Percentiles rank a stretch among this genome's conserved stretches.
phyloP scores from a whole-genome alignment of 2,113 vertebrate genomes.

The Bujurquina vittata region DNA sequence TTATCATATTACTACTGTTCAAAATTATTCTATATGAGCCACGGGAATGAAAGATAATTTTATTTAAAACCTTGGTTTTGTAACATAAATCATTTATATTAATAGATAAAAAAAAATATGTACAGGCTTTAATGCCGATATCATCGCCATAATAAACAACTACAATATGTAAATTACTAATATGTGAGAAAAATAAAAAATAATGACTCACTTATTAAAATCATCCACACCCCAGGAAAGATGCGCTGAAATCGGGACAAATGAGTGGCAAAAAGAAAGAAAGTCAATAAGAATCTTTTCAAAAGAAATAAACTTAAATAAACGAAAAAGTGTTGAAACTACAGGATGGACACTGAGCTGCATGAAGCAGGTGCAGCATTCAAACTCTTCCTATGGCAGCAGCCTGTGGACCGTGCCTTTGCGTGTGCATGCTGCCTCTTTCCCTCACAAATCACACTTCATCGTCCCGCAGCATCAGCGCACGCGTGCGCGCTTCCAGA shows the following conservation, averaged over 20 bases:
- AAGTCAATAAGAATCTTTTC: not conserved
- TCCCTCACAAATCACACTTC: conserved; percentile 7
- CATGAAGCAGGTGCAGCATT: not conserved
- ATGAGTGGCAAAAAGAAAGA: not conserved
- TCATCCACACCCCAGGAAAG: conserved; percentile 68
- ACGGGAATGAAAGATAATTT: not conserved
- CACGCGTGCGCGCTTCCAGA: not conserved
- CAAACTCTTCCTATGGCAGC: not conserved
- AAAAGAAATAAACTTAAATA: not conserved
- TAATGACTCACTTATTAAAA: conserved; percentile 75
- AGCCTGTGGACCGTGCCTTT: not conserved
- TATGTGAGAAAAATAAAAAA: not conserved
- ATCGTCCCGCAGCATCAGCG: not conserved
- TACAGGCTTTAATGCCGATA: not conserved
- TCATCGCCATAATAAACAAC: not conserved
- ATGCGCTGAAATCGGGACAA: conserved; percentile 65
- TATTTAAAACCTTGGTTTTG: too few species aligned
- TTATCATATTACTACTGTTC: not conserved
- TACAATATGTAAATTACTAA: not conserved
- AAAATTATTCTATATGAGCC: too few species aligned
- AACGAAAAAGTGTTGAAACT: not conserved
- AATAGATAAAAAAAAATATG: not conserved
- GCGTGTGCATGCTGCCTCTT: not conserved
- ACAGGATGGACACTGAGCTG: not conserved
- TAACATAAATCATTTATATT: not conserved